Evolutionary conservation across 2,113 vertebrate species (phyloP), one percentile per base, ranked within the genome.

Genomic region (Festucalex cinctus): DNA sequence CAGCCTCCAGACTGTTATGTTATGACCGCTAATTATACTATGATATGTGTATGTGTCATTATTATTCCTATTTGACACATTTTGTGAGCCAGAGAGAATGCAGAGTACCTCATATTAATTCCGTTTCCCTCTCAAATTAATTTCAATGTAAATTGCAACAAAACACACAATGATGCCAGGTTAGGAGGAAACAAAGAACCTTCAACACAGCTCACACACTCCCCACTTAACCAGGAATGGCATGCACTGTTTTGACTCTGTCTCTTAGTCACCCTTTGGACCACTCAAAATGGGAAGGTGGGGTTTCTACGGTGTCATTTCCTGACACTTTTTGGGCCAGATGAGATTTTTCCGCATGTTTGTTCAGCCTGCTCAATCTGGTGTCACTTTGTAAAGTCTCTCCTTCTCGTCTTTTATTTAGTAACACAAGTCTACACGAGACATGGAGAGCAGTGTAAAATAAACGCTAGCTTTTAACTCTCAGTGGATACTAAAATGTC

Each of bases 1-100:
- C 88, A 90, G 88, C 85, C 86, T 89, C 83, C 85, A 91, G 91
- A 92, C 91, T 92, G 91, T 92, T 92, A 91, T 75, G 88, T 91
- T 90, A 90, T 88, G 89, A 90, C 83, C 89, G 91, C 90, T 89
- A 82, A 86, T 89, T 92, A 86, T 89, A 89, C 68, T 89, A 89
- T 82, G 89, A 89, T 90, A 91, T 68, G 77, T 88, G 74, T 89
- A 86, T 87, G 86, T 91, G 82, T 89, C 88, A 90, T 90, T 89
- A 92, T 84, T 85, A 80, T 73, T 68, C 53, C 65, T 84, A 65
- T 91, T 91, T 89, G 80, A 88, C 88, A 87, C 83, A 88, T 90
- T 84, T 90, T 91, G 91, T 86, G 85, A 90, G 87, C 88, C 88
- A 88, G 88, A 91, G 88, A 90, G 89, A 91, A 92, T 90, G 90